These are phyloP conservation scores for Ganaspis brasiliensis DNA, from an alignment of 2,888 invertebrate species.

Conservation along the genomic window DNA sequence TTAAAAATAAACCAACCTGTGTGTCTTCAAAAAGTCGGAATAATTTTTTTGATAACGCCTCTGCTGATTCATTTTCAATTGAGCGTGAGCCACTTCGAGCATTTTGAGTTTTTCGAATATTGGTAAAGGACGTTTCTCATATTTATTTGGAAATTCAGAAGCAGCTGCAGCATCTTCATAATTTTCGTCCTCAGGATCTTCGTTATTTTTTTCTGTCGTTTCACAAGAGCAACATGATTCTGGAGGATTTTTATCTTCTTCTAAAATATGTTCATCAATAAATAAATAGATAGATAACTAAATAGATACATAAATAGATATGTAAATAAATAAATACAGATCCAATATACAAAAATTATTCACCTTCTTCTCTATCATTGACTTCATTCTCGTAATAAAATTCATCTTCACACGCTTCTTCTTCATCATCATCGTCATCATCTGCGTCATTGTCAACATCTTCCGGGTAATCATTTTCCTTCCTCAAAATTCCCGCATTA, in stretches of 20 bases:
- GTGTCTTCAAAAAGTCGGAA: neutral
- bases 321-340: no score
- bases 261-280: constrained; percentile 37
- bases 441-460: constrained; percentile 28
- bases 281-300: no score
- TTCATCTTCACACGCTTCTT: constrained; percentile 9
- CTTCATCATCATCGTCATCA: constrained; percentile 54
- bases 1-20: neutral
- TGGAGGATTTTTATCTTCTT: constrained; percentile 60
- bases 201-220: constrained; percentile 70
- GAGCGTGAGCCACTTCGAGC: neutral
- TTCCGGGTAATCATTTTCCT: constrained; percentile 40
- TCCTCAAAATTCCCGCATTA: constrained; percentile 59
- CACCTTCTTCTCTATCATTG: constrained; percentile 4
- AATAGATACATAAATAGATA: no score
- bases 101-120: constrained; percentile 19
- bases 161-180: constrained; percentile 57
- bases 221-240: constrained; percentile 59
- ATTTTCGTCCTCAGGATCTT: constrained; percentile 69
- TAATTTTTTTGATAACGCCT: constrained; percentile 13
- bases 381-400: neutral
- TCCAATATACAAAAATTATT: neutral
- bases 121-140: neutral
- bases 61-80: constrained; percentile 5
- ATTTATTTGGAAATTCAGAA: constrained; percentile 6